These are phyloP conservation scores for Pachliopta kotzebuea DNA, from an alignment of 2,888 invertebrate genomes.

Conservation along the genomic window DNA sequence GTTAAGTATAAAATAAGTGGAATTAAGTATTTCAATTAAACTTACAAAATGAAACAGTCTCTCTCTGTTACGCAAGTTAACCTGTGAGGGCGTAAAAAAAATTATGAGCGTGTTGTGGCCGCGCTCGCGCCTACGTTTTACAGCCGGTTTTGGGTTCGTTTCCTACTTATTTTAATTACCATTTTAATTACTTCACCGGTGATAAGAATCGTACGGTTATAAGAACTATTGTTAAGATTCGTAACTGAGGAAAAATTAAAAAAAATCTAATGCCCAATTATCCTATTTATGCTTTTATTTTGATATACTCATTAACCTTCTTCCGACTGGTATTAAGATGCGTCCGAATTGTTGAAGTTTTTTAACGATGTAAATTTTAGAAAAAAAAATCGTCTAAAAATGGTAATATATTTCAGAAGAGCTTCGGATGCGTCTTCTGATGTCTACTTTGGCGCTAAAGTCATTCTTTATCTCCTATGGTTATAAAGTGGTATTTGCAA, in stretches of 20 bases:
- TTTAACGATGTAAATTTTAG: slow-evolving; percentile 11
- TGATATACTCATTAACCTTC: slow-evolving; percentile 26
- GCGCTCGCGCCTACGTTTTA: slow-evolving; percentile 61
- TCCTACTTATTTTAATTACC: slow-evolving; percentile 73
- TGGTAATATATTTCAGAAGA: slow-evolving; percentile 33
- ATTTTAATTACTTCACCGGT: slow-evolving; percentile 64
- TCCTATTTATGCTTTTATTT: slow-evolving; percentile 28
- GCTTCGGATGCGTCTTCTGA: slow-evolving; percentile 21
- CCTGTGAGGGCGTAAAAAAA: slow-evolving; percentile 58
- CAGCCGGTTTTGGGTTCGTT: slow-evolving; percentile 59
- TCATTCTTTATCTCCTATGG: slow-evolving; percentile 47
- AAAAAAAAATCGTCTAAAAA: slow-evolving; percentile 41
- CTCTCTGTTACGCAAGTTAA: slow-evolving; percentile 48
- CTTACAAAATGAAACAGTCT: slow-evolving; percentile 33
- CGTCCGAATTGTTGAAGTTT: neutral
- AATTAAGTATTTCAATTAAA: slow-evolving; percentile 22
- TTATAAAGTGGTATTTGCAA: slow-evolving; percentile 69
- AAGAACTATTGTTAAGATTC: slow-evolving; percentile 59
- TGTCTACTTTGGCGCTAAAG: slow-evolving; percentile 39
- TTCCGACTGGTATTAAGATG: slow-evolving; percentile 11
- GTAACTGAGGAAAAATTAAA: slow-evolving; percentile 41
- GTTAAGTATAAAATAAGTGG: slow-evolving; percentile 10
- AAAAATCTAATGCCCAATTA: slow-evolving; percentile 28
- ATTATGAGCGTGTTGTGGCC: slow-evolving; percentile 59
- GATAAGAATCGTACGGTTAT: slow-evolving; percentile 55